Percentiles rank a stretch among this genome's conserved stretches.
These are phyloP conservation scores for Ophion slaviceki DNA, from an alignment of 2,888 invertebrate genomes.

Conservation along the genomic window DNA sequence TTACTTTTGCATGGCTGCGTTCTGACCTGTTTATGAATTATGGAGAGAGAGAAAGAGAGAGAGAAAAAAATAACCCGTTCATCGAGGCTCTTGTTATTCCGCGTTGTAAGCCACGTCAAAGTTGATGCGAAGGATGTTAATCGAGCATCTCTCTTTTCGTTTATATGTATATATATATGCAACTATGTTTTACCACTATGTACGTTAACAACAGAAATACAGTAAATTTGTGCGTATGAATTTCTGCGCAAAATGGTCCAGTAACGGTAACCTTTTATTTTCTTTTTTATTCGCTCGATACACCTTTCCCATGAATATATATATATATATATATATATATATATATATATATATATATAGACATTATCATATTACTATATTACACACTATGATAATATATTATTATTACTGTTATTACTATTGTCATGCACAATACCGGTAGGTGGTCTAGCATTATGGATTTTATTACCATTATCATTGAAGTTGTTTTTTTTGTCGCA, in stretches of 20 bases:
- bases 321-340: neutral
- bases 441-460: no score
- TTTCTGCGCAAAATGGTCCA: constrained; percentile 43
- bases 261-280: constrained; percentile 41
- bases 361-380: no score
- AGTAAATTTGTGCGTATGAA: constrained; percentile 24
- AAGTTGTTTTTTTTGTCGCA: no score
- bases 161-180: neutral
- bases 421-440: no score
- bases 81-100: constrained; percentile 42
- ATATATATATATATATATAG: no score
- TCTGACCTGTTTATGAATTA: constrained; percentile 22
- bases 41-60: neutral
- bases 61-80: constrained; percentile 28
- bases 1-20: neutral
- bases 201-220: constrained; percentile 8
- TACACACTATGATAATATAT: no score
- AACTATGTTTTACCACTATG: neutral
- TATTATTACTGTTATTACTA: no score
- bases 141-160: constrained; percentile 17
- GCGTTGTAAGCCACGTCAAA: constrained; percentile 14
- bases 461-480: no score
- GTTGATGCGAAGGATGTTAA: constrained; percentile 31
- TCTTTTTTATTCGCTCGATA: constrained; percentile 39
- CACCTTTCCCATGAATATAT: constrained; percentile 25